These are phyloP conservation scores for Peromyscus melanophrys DNA, from an alignment of 2,797 vertebrate genomes.

Conservation along the genomic window DNA sequence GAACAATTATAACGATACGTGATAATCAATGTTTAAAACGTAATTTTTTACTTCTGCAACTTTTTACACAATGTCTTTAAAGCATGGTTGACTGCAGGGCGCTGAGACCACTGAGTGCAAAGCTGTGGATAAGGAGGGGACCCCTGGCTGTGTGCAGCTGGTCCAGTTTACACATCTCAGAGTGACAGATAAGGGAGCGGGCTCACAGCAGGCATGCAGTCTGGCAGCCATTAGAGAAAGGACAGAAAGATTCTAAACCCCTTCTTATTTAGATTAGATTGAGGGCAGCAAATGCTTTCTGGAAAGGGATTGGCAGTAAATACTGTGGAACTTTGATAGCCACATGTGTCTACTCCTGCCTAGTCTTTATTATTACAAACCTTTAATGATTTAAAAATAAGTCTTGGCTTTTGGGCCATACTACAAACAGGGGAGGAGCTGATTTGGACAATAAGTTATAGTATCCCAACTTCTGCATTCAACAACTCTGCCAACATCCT, in stretches of 20 bases:
- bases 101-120: not conserved
- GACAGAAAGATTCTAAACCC: not conserved
- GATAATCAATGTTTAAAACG: not conserved
- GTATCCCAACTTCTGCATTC: not conserved
- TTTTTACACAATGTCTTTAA: not conserved
- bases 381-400: conserved; percentile 29
- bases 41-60: not conserved
- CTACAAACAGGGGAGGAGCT: not conserved
- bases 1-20: not conserved
- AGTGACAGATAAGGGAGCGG: not conserved
- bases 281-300: not conserved
- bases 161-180: not conserved
- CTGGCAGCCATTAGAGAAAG: not conserved
- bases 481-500: not conserved
- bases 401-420: not conserved
- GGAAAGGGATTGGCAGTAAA: not conserved
- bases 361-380: not conserved
- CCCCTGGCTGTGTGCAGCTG: not conserved
- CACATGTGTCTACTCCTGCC: not conserved
- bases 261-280: conserved; percentile 4
- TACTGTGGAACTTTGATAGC: conserved; percentile 14
- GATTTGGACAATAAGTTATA: not conserved
- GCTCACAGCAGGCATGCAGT: not conserved
- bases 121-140: not conserved
- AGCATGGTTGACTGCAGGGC: not conserved